A percentile compares a stretch with the other conserved stretches of the same genome.
phyloP scores from a whole-genome alignment of 2,797 vertebrate genomes.

The Rhadinocentrus ornatus region DNA sequence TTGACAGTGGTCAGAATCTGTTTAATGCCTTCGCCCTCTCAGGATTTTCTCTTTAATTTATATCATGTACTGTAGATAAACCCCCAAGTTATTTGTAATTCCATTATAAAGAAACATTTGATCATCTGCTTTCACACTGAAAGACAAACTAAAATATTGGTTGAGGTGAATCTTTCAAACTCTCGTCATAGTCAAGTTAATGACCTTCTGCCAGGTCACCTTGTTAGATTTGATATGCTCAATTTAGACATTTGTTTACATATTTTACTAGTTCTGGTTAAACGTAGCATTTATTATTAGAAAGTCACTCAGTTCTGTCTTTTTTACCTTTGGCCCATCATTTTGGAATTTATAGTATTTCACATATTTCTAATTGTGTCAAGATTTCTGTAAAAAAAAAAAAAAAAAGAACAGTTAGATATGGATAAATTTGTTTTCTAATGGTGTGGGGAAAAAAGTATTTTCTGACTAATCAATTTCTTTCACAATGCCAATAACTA shows the following conservation, averaged over 20 bases:
- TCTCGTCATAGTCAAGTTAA: not conserved
- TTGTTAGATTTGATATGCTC: not conserved
- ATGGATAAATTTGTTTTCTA: not conserved
- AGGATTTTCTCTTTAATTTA: no score
- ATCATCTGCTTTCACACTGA: no score
- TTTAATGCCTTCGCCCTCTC: no score
- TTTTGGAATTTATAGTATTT: not conserved
- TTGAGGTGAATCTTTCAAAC: not conserved
- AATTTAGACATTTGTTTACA: not conserved
- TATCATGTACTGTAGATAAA: no score
- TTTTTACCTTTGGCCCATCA: no score
- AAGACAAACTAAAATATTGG: no score
- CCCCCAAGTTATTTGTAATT: no score
- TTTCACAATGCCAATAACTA: not conserved
- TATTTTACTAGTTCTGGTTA: no score
- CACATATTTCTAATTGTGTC: not conserved
- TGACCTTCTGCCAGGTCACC: not conserved
- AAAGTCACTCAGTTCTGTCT: no score
- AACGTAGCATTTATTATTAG: no score
- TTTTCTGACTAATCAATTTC: constrained; percentile 1
- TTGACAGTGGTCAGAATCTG: not conserved
- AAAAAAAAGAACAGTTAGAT: not conserved
- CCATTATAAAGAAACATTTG: no score
- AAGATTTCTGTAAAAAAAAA: not conserved
- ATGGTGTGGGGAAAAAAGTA: not conserved